Base-by-base conservation (phyloP, 2,113 vertebrate species). In the Peromyscus californicus region DNA sequence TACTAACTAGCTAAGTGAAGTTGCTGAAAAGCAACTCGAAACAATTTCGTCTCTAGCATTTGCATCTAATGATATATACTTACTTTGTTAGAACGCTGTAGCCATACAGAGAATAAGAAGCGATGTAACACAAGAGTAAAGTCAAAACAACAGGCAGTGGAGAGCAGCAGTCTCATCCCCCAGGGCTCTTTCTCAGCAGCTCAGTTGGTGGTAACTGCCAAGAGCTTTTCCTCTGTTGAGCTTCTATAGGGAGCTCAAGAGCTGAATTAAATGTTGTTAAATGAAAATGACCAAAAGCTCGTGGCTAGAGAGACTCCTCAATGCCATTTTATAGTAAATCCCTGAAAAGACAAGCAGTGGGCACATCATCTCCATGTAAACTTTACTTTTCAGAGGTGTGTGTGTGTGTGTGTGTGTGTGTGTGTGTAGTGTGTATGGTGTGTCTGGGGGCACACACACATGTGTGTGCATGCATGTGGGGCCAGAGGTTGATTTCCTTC, bases 21-120 rank as follows among this genome's bases (percentile, higher is more conserved):
- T 21, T 89, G 10, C 42, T 70, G 57, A 79, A 90, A 88, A 94
- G 21, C 72, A 95, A 82, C 65, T 26, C 42, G 74, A 91, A 97
- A 85, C 24, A 48, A 78, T 57, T 72, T 91, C 19, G 15, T 80
- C 75, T 95, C 61, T 45, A 72, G 26, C 88, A 91, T 78, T 93
- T 45, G 6, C 39, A 82, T 59, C n/a, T 42, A 92, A 8, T 72
- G 74, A 65, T 33, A 26, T 33, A 42, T 48, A 21, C 16, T 93
- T 89, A 85, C 51, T 69, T 24, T 75, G 33, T 63, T 8, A 87
- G 90, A 92, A 80, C 33, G 70, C 22, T 96, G 17, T 1, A 51
- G 75, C 54, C 67, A 82, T 57, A 54, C 39, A 51, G 94, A 72
- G 87, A 93, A 33, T 78, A 61, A 80, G 12, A 87, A 91, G 57